Conservation (phyloP, 2,888 invertebrate genomes). For the Strigamia transsilvanica region DNA sequence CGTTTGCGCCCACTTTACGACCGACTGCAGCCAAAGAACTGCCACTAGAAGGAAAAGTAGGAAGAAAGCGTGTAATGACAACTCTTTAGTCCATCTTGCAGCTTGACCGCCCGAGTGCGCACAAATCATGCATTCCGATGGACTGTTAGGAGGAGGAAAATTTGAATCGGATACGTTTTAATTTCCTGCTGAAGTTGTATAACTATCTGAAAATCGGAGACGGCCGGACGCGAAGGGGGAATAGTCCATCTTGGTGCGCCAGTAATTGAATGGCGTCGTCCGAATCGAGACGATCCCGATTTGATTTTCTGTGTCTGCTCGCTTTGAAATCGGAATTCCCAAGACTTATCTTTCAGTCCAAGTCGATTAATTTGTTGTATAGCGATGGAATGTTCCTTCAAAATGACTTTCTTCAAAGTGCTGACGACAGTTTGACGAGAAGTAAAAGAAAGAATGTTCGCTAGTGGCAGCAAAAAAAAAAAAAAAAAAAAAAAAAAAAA, state of each 20-base stretch:
- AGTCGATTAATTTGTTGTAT: constrained; percentile 49
- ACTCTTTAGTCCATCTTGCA: neutral
- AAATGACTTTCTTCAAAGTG: constrained; percentile 43
- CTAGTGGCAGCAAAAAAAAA: neutral
- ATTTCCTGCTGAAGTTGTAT: constrained; percentile 15
- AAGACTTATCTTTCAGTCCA: constrained; percentile 32
- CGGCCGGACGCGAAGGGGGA: neutral
- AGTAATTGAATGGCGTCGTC: constrained; percentile 47
- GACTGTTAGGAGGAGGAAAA: neutral
- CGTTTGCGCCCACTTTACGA: constrained; percentile 49
- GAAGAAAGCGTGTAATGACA: constrained; percentile 26
- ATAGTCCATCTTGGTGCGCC: constrained; percentile 5
- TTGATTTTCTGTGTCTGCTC: constrained; percentile 28
- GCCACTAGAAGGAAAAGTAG: constrained; percentile 13
- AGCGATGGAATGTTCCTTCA: constrained; percentile 31
- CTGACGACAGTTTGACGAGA: constrained; percentile 43
- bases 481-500: neutral
- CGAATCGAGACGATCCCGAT: constrained; percentile 45
- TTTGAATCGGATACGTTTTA: constrained; percentile 38
- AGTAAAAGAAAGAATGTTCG: constrained; percentile 37
- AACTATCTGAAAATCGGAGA: neutral
- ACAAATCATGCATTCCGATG: constrained; percentile 24
- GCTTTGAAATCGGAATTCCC: constrained; percentile 22
- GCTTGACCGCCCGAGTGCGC: neutral
- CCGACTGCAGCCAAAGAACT: constrained; percentile 34